phyloP scores from a whole-genome alignment of 2,113 vertebrate species.

The Candoia aspera region DNA sequence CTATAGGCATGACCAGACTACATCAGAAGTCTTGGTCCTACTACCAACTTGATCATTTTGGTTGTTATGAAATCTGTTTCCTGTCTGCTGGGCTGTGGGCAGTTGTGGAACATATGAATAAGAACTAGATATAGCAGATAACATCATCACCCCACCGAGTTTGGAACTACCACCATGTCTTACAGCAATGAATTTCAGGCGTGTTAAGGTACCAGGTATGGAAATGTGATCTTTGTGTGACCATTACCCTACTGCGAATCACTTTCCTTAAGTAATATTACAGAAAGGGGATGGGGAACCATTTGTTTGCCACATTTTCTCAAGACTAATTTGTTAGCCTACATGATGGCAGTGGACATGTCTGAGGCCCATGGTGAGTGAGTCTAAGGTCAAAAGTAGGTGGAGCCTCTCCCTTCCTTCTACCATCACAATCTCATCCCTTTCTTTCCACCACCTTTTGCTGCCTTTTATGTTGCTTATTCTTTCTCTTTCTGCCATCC shows the following conservation, averaged over 20 bases:
- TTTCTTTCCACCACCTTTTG: neutral
- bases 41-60: neutral
- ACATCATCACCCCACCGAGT: neutral
- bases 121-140: neutral
- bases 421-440: neutral
- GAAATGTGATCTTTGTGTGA: neutral
- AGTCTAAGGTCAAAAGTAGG: neutral
- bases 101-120: neutral
- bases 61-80: neutral
- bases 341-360: neutral
- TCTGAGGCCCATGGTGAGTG: neutral
- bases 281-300: neutral
- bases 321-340: neutral
- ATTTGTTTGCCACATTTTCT: neutral
- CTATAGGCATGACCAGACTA: neutral
- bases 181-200: neutral
- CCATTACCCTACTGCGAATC: neutral
- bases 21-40: neutral
- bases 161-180: neutral
- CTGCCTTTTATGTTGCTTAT: neutral
- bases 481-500: neutral
- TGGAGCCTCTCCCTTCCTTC: neutral
- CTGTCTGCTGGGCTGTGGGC: too few species aligned
- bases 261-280: neutral
- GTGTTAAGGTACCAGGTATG: neutral